Evolutionary conservation across 1,140 invertebrate genomes (phyloP), one percentile per base, ranked within the genome.

Genomic region (Drepana arcuata): DNA sequence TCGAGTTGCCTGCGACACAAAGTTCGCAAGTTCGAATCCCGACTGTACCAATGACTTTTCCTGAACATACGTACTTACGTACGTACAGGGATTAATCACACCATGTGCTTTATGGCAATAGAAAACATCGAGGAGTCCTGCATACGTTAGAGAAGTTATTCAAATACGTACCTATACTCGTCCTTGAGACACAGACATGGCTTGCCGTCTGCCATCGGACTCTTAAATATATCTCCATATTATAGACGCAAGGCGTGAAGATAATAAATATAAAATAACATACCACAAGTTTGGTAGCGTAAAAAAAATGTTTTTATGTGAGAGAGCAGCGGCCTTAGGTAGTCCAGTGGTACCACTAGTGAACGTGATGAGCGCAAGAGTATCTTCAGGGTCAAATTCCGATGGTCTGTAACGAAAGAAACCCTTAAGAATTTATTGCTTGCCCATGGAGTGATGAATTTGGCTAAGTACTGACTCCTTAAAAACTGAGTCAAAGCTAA

Each of bases 281-380:
- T 57, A 79, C 18, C 18, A 73, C 10, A 57, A 4, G 32, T 60
- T 62, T 1, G 67, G 55, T 7, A 48, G 14, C 2, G 43, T 54
- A 7, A 63, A 55, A 1, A 53, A 33, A 7, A 66, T 56, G 28
- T 77, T 77, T 41, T 69, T 70, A 34, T 80, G 66, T 1, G 66
- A 69, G 0, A 56, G 37, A 3, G 50, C 66, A 1, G 72, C 68
- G n/a, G 62, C 49, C 43, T 80, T 80, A 1, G 72, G 66, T 6
- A 65, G 23, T 0, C 74, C 74, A 1, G 72, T 77, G 1, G 75
- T 73, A 5, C 75, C 75, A 26, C 75, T 80, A 0, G 75, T 80
- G 7, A 64, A 44, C 36, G 75, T 48, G 0, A 77, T 38, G 1
- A 77, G 55, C 0, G 52, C 57, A 4, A 45, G 42, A 4, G 66